A percentile compares a stretch with the other conserved stretches of the same genome.
Conservation (phyloP, 2,888 invertebrate genomes). For the Chydorus sphaericus region DNA sequence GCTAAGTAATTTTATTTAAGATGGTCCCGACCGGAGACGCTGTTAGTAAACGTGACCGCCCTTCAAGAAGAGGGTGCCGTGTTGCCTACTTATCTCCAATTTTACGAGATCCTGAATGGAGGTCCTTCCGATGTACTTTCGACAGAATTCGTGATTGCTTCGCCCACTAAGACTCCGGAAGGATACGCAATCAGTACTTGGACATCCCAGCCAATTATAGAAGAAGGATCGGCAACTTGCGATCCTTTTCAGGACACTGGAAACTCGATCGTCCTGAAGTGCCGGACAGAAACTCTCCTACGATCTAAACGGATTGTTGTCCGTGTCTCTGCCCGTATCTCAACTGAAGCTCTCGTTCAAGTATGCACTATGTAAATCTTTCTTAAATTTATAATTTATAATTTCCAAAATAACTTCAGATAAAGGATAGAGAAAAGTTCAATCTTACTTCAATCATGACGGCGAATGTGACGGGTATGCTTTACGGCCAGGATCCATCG, state of each 20-base stretch:
- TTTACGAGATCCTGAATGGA: conserved; percentile 76
- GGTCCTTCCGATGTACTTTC: conserved; percentile 74
- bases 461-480: not conserved
- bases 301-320: not conserved
- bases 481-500: not conserved
- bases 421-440: not conserved
- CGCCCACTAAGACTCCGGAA: conserved; percentile 45
- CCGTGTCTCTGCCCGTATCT: not conserved
- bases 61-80: conserved; percentile 59
- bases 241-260: not conserved
- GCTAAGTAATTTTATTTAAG: conserved; percentile 27
- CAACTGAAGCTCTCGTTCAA: not conserved
- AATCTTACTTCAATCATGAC: not conserved
- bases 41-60: conserved; percentile 57
- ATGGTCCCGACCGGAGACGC: conserved; percentile 53
- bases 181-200: not conserved
- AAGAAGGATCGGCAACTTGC: not conserved
- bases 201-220: not conserved
- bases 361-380: not conserved
- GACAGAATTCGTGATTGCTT: conserved; percentile 66
- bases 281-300: not conserved
- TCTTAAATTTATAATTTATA: not conserved
- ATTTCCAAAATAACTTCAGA: not conserved
- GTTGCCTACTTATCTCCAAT: conserved; percentile 77
- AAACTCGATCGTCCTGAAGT: no score